These are phyloP conservation scores for Lydus trimaculatus DNA, from an alignment of 2,888 invertebrate species.

Conservation along the genomic window DNA sequence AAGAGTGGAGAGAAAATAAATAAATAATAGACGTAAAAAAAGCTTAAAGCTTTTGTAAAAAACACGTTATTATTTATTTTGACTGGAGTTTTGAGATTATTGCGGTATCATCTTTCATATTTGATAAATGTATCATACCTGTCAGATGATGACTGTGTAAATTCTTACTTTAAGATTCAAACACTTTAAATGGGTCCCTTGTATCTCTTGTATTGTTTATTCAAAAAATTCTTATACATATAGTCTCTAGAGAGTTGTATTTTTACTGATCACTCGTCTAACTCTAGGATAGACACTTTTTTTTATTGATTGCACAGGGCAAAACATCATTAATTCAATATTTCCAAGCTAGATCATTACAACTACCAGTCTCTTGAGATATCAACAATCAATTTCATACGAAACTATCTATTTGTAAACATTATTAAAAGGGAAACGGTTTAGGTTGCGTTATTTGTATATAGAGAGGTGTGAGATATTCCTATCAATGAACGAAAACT, in stretches of 20 bases:
- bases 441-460: neutral
- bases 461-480: neutral
- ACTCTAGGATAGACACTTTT: neutral
- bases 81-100: slow-evolving; percentile 25
- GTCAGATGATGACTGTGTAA: slow-evolving; percentile 37
- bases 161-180: slow-evolving; percentile 30
- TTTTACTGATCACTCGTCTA: neutral
- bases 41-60: slow-evolving; percentile 14
- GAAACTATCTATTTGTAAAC: neutral
- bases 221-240: slow-evolving; percentile 21
- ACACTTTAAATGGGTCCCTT: slow-evolving; percentile 23
- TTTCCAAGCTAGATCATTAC: neutral
- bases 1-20: neutral
- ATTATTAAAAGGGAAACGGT: neutral
- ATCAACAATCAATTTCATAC: neutral
- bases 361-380: slow-evolving; percentile 1
- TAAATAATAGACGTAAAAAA: slow-evolving; percentile 14
- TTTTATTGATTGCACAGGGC: neutral
- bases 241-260: slow-evolving; percentile 4
- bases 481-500: neutral
- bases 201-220: slow-evolving; percentile 26
- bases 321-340: slow-evolving; percentile 2
- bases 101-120: slow-evolving; percentile 30
- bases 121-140: slow-evolving; percentile 41
- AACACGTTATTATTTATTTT: slow-evolving; percentile 36